Conservation (phyloP, 2,888 invertebrate genomes). For the Leptura quadrifasciata region DNA sequence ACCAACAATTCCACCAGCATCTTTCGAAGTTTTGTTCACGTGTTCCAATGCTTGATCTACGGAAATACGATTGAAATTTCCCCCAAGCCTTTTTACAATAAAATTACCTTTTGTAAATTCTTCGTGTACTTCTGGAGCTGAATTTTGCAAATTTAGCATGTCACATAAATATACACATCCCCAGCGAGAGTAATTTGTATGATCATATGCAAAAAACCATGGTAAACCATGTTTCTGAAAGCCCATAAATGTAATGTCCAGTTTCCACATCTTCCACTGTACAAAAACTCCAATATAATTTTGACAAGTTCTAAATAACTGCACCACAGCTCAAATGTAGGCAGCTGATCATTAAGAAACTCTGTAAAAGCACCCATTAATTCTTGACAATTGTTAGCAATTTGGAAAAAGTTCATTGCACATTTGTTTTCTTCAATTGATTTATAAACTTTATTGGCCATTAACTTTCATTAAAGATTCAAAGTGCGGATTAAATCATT, state of each 20-base stretch:
- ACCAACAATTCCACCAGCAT: slow-evolving; percentile 36
- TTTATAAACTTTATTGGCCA: not conserved
- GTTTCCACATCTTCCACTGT: slow-evolving; percentile 37
- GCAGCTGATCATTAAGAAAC: not conserved
- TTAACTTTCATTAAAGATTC: not conserved
- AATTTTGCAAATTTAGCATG: slow-evolving; percentile 36
- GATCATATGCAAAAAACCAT: slow-evolving; percentile 29
- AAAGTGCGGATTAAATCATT: not conserved
- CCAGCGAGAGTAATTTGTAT: slow-evolving; percentile 30
- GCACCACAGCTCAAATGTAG: not conserved
- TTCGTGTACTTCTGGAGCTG: slow-evolving; percentile 34
- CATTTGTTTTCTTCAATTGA: not conserved
- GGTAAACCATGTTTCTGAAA: slow-evolving; percentile 24
- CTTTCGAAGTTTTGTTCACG: slow-evolving; percentile 47
- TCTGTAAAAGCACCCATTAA: not conserved
- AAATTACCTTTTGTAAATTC: slow-evolving; percentile 45
- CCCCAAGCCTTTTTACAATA: slow-evolving; percentile 16
- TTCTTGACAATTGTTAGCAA: too few relatives aligned
- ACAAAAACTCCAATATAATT: not conserved
- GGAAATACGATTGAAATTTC: slow-evolving; percentile 45
- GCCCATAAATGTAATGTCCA: not conserved
- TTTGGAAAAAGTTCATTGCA: not conserved
- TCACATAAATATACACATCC: slow-evolving; percentile 19
- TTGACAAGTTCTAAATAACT: not conserved
- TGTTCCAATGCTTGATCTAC: slow-evolving; percentile 51